phyloP scores from a whole-genome alignment of 2,113 vertebrate species.

The Stegostoma tigrinum region DNA sequence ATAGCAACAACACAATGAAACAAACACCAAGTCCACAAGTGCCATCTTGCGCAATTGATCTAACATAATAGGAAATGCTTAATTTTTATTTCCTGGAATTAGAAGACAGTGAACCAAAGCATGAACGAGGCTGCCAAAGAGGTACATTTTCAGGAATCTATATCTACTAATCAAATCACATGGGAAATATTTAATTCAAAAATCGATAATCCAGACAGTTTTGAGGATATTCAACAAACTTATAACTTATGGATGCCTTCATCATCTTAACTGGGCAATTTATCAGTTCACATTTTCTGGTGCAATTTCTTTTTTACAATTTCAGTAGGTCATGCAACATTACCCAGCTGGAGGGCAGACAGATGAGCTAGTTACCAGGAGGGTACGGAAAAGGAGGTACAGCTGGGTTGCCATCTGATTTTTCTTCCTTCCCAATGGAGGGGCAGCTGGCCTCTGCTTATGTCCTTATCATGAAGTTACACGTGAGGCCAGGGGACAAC shows the following conservation, averaged over 20 bases:
- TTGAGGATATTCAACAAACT: not conserved
- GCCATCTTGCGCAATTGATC: not conserved
- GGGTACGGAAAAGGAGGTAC: not conserved
- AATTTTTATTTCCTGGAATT: not conserved
- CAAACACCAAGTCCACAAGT: too few relatives aligned
- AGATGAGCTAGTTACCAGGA: not conserved
- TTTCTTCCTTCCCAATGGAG: not conserved
- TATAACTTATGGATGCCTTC: not conserved
- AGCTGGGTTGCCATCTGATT: constrained; percentile 13
- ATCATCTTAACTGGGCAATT: not conserved
- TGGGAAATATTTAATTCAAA: not conserved
- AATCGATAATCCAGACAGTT: not conserved
- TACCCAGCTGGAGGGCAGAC: constrained; percentile 20
- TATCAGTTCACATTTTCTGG: not conserved
- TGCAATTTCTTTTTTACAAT: constrained; percentile 13
- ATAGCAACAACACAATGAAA: not conserved
- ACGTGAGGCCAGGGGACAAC: not conserved
- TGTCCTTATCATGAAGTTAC: not conserved
- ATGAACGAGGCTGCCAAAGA: not conserved
- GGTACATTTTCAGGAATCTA: not conserved
- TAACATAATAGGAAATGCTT: not conserved
- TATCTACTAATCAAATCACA: not conserved
- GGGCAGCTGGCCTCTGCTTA: constrained; percentile 18
- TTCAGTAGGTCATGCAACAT: constrained; percentile 22
- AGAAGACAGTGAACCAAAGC: not conserved